Evolutionary conservation across 2,113 vertebrate genomes (phyloP).

Genomic region (Furnarius figulus): DNA sequence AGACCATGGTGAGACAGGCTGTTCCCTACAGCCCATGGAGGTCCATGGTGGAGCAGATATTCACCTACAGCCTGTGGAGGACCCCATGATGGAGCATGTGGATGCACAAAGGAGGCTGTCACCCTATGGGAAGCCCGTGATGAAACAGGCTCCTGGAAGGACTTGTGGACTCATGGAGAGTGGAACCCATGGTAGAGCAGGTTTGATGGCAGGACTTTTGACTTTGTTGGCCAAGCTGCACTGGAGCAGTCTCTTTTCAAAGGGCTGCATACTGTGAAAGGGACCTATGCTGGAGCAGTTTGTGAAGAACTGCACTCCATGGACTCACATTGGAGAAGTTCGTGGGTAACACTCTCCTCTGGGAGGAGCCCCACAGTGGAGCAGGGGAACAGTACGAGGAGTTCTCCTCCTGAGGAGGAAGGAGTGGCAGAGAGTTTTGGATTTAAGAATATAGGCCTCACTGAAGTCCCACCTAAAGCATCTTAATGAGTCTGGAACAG

Average conservation of each 20-base stretch:
- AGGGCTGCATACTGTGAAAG: not conserved
- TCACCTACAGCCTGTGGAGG: not conserved
- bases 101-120: not conserved
- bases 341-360: not conserved
- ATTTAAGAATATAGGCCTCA: not conserved
- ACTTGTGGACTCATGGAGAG: not conserved
- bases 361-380: fast-evolving
- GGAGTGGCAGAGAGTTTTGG: not conserved
- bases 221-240: not conserved
- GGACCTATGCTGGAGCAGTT: not conserved
- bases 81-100: not conserved
- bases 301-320: not conserved
- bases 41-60: not conserved
- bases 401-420: not conserved
- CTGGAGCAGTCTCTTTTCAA: not conserved
- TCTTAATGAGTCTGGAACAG: not conserved
- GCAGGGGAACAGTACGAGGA: not conserved
- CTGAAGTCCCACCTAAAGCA: not conserved
- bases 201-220: not conserved
- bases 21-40: not conserved
- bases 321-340: not conserved
- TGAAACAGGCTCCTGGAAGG: not conserved
- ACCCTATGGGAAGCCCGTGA: not conserved
- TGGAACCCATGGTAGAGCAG: not conserved
- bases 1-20: not conserved